Evolutionary conservation across 1,140 invertebrate species (phyloP), one percentile per base, ranked within the genome.

Genomic region (Watersipora subatra): DNA sequence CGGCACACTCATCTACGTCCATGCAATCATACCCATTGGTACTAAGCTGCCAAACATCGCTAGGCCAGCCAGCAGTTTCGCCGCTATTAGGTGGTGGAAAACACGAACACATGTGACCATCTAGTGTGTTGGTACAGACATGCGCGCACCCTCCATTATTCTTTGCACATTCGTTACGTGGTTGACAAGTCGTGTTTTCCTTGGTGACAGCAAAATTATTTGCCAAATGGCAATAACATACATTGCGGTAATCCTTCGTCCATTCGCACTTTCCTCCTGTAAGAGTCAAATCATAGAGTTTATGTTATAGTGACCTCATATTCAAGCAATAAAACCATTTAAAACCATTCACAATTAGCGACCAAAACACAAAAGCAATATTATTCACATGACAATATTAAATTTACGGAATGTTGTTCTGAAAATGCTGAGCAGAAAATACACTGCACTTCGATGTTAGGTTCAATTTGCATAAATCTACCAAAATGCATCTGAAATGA

Each of bases 111-210:
- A 28, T 30, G 63, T 81, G 85, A 19, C 80, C 83, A 28, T 86
- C 86, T 0, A 83, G 75, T 19, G 82, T 82, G 69, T 87, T 87
- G 0, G 84, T 68, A 71, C 87, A 89, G 20, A 76, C 71, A 61
- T 84, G 83, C 19, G 86, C 84, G 70, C 87, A 88, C 2, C 86
- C 86, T 2, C 83, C 86, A 71, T 84, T 84, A 25, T 69, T 64
- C 81, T 80, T 24, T 17, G 20, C 15, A 57, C 64, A 65, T 17
- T 65, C 55, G 22, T 65, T 65, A 2, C 7, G 62, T 12, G 34
- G 34, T 12, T n/a, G 7, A 46, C 34, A 46, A 46, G n/a, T n/a
- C 7, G 34, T 46, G 34, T 46, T 46, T 12, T 46, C n/a, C 34
- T 12, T 46, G 7, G 34, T 46, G 34, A 46, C n/a, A n/a, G 34